Base-by-base conservation (phyloP, 37 sponge, comb jelly and placozoan species). In the Beroe ovata region DNA sequence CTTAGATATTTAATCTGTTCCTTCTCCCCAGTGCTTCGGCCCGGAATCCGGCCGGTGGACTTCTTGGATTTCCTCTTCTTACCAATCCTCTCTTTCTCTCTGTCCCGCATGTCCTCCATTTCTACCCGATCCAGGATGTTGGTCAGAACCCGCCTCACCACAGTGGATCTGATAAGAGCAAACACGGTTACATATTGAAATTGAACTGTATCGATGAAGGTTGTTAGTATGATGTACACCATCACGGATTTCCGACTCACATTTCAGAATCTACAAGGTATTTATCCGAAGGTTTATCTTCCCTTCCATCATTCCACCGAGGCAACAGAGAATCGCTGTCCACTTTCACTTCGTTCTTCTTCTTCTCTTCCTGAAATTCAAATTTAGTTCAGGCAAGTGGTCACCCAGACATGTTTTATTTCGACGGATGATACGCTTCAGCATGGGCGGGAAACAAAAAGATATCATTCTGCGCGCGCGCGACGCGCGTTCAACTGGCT, bases 81-180 rank as follows among this genome's bases (percentile, higher is more conserved):
- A 8, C 54, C 54, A 21, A 36, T 42, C 84, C 54, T 77, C 84
- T 77, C 84, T 40, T 77, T 77, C 84, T 77, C 84, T 40, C 41
- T 77, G 3, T 77, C 84, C 28, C 84, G n/a, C 54, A 8, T 77
- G 54, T 77, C 84, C 47, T 77, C 84, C 84, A 77, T 77, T 40
- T 77, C 84, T 26, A 77, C 84, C 41, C 84, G 39, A 26, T 77
- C 84, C 21, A 77, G 21, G 26, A 77, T 77, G 84, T 77, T 77
- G 47, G 84, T 42, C 3, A 77, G 54, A 32, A 77, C 84, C 38
- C 84, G 39, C 26, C 54, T 33, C 8, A 77, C 84, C 8, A 77
- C 84, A 77, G 54, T 14, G 19, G 84, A 39, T 42, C 84, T 77
- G 84, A 42, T 23, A 41, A 1, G 28, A 77, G 20, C n/a, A n/a